Base-by-base conservation (phyloP, 2,888 invertebrate species). In the Phania funesta region DNA sequence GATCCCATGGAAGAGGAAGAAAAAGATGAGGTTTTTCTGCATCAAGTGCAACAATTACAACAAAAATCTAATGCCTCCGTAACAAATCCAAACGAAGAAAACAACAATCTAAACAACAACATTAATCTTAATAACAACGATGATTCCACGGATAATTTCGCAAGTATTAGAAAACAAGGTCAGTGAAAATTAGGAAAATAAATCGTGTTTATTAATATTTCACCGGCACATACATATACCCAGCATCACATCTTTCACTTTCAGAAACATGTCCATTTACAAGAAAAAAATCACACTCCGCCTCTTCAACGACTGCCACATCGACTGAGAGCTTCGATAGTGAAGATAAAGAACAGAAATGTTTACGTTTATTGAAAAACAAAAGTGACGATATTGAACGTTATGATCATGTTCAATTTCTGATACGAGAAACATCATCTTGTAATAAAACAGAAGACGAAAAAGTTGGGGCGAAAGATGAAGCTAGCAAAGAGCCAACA, bases 341-440 rank as follows among this genome's bases (percentile, higher is more conserved):
- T 64, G 86, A 86, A 32, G 87, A 88, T 74, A 90, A 88, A 84
- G 89, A 87, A 70, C 88, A 87, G 75, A 90, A 90, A 83, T 88
- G 88, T 67, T 84, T 91, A 78, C 89, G 90, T 22, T 85, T 91
- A 48, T 84, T 91, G 7, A 90, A 91, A 83, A 91, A 90, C 83
- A 90, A 90, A 84, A 90, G 90, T 74, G 91, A 91, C 84, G 91
- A 91, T 86, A 90, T 90, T 84, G 91, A 91, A 85, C 88, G 90
- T 62, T 95, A 95, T 83, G 97, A 97, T 90, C 98, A 98, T 89
- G 96, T 97, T 0, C 97, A 97, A 91, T 98, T 98, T 90, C 93
- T 97, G 76, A 98, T 98, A 88, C 96, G 96, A 1, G 97, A 97
- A 90, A 95, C 94, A 60, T 94, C 94, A 20, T 93, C 94, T 50